phyloP scores from a whole-genome alignment of 2,888 invertebrate species.

The Girardia tigrina region DNA sequence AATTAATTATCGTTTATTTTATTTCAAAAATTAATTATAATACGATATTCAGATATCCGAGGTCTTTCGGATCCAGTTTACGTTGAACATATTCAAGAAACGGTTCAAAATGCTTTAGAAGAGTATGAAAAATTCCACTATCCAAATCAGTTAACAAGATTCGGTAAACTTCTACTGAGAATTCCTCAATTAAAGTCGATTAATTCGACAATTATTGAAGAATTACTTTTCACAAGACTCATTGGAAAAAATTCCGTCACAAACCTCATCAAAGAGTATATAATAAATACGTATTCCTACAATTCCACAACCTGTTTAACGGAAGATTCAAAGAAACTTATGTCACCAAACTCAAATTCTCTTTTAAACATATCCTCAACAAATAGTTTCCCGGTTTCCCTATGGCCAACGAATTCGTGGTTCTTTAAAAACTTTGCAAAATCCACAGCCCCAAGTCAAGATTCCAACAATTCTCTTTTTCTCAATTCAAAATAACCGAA shows the following conservation, averaged over 20 bases:
- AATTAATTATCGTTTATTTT: no score
- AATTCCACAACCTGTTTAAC: background rate
- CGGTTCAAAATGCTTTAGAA: constrained; percentile 89
- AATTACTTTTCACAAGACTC: constrained; percentile 86
- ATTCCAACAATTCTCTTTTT: background rate
- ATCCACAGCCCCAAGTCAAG: background rate
- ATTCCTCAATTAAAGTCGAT: constrained; percentile 82
- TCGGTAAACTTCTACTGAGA: constrained; percentile 79
- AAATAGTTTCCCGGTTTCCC: background rate
- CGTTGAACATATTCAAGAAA: constrained; percentile 89
- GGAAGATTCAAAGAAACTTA: background rate
- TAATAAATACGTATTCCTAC: constrained; percentile 9
- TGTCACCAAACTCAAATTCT: constrained; percentile 9
- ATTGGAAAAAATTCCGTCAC: constrained; percentile 95
- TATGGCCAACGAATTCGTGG: constrained; percentile 10
- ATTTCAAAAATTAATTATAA: background rate
- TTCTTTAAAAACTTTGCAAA: background rate
- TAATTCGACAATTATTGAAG: constrained; percentile 82
- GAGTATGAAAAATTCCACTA: constrained; percentile 93
- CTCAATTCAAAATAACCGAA: background rate
- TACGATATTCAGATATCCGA: constrained; percentile 67
- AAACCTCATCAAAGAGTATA: constrained; percentile 71
- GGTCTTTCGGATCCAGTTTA: constrained; percentile 83
- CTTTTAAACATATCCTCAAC: constrained; percentile 2
- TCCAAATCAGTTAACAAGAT: constrained; percentile 86